Percentiles rank a stretch among this genome's conserved stretches.
Conservation (phyloP, 2,113 vertebrate genomes). For the Trematocara stigmaticum region DNA sequence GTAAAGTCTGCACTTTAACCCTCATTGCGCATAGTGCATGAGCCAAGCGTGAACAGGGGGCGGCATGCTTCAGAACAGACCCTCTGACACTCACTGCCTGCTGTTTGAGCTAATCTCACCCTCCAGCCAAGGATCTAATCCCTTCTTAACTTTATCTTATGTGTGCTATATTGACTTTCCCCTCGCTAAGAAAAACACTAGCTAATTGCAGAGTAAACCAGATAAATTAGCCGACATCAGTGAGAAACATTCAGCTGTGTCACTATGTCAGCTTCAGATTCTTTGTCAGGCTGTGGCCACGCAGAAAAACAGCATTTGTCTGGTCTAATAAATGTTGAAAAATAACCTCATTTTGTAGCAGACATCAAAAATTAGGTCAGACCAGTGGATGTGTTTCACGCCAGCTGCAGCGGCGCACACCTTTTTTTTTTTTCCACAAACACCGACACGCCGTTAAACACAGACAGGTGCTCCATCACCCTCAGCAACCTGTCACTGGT, state of each 20-base stretch:
- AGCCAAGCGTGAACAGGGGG: neutral
- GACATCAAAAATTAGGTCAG: neutral
- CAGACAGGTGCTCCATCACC: constrained; percentile 24
- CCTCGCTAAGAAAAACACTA: neutral
- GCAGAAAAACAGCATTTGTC: neutral
- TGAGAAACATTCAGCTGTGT: neutral
- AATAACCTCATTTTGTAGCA: neutral
- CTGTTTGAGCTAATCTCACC: neutral
- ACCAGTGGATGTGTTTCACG: neutral
- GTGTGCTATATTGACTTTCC: neutral
- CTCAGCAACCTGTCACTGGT: neutral
- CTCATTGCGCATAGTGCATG: neutral
- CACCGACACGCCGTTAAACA: neutral
- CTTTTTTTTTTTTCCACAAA: neutral
- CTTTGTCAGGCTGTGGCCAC: neutral
- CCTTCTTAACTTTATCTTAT: neutral
- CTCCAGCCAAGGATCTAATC: neutral
- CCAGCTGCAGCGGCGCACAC: neutral
- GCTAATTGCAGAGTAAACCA: neutral
- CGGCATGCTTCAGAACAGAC: neutral
- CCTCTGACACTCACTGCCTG: neutral
- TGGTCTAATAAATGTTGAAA: neutral
- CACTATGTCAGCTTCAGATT: neutral
- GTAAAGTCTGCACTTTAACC: constrained; percentile 51
- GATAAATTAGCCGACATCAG: neutral